Evolutionary conservation across 2,797 vertebrate species (phyloP), one percentile per base, ranked within the genome.

Genomic region (Natrix natrix): DNA sequence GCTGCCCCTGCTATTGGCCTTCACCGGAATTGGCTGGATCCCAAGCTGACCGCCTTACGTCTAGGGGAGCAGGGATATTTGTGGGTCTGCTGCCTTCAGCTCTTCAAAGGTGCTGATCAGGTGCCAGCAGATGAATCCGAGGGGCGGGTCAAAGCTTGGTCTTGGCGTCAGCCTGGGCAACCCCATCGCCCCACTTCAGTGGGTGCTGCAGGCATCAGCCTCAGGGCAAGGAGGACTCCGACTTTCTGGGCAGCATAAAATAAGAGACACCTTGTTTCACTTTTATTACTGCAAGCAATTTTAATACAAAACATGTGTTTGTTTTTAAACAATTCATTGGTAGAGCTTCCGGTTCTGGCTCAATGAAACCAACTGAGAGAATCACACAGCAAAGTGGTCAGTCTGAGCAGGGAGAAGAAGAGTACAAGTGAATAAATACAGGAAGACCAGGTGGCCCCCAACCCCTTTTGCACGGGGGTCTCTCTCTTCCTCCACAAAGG

Each of bases 211-310:
- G n/a, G n/a, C 66, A 32, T 32, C 61, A 63, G 24, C 63, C 63
- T 66, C 6, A 17, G 32, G 32, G 8, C 69, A 43, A 17, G 37
- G 7, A 78, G 69, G 63, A n/a, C 12, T n/a, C 63, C 13, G 12
- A 13, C 54, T 92, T 95, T 83, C 56, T 87, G 93, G 0, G 90
- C 7, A 95, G 94, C 96, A 97, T 94, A 96, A 97, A 97, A 96
- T 61, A 96, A 97, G 96, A 96, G 97, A 96, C 97, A 96, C 96
- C 95, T 95, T 89, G 90, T 92, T 97, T 97, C 97, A 32, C 98
- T 98, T 98, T 97, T 97, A 97, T 98, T 98, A 98, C 98, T 95
- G 98, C 98, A 98, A 98, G 98, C 98, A 98, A 98, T 98, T 98
- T 98, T 98, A 98, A 98, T 98, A 98, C 97, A 98, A 98, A 98